Evolutionary conservation across 2,888 invertebrate genomes (phyloP).

Genomic region (Tanytarsus gracilentus): DNA sequence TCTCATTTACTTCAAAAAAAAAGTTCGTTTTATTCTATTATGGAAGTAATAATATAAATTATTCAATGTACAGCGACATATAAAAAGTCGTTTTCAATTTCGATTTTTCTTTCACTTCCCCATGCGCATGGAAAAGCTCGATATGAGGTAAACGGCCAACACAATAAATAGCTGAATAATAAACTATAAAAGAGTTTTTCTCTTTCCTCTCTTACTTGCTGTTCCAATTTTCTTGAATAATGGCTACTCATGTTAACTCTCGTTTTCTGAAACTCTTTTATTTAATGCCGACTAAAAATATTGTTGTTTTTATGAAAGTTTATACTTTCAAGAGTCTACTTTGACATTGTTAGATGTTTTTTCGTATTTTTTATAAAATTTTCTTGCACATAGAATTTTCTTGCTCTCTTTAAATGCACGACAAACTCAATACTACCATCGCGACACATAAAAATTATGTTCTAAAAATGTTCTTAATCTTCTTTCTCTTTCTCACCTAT

Average conservation of each 20-base stretch:
- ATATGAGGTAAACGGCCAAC: not conserved
- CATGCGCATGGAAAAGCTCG: not conserved
- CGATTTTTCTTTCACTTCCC: constrained; percentile 9
- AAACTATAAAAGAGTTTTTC: not conserved
- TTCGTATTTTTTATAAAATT: too few species aligned
- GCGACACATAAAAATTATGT: too few species aligned
- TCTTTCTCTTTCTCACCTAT: too few species aligned
- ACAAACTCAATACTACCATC: too few species aligned
- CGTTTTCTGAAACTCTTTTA: too few species aligned
- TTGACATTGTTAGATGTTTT: too few species aligned
- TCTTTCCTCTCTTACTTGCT: constrained; percentile 10
- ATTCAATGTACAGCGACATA: constrained; percentile 4
- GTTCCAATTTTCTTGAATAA: constrained; percentile 16
- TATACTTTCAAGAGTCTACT: too few species aligned
- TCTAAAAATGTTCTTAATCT: too few species aligned
- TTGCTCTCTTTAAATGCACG: too few species aligned
- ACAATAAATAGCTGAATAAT: not conserved
- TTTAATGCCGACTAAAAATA: not conserved
- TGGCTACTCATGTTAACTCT: constrained; percentile 26
- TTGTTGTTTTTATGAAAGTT: too few species aligned
- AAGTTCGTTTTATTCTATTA: constrained; percentile 2
- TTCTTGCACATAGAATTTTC: too few species aligned
- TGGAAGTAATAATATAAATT: constrained; percentile 20
- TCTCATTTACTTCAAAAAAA: not conserved
- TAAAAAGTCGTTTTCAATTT: constrained; percentile 5